phyloP scores from a whole-genome alignment of 30 jellyfish, hydroid and myxozoan genomes.

The Clytia hemisphaerica region DNA sequence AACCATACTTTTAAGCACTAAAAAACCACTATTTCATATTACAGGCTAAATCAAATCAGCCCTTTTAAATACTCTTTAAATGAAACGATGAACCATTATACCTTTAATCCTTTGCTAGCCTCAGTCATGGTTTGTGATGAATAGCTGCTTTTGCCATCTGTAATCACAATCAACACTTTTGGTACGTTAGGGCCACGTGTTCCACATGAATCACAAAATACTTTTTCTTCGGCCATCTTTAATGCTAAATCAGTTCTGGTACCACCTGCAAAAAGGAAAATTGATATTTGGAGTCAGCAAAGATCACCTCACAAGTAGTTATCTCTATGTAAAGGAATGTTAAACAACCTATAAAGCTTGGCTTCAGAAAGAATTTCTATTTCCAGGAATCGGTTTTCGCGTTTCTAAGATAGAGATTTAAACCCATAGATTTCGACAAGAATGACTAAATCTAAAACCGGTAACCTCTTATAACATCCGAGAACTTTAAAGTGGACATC shows the following conservation, averaged over 20 bases:
- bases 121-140: conserved; percentile 36
- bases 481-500: no score
- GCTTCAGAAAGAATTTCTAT: no score
- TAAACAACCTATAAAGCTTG: no score
- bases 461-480: no score
- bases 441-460: no score
- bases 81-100: not conserved
- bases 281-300: conserved; percentile 13
- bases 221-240: conserved; percentile 33
- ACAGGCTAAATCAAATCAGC: not conserved
- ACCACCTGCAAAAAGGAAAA: conserved; percentile 40
- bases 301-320: no score
- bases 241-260: conserved; percentile 73
- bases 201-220: conserved; percentile 72
- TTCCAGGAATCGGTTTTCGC: conserved; percentile 36
- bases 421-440: no score
- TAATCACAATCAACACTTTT: conserved; percentile 60
- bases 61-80: not conserved
- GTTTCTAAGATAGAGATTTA: no score
- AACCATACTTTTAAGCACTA: no score
- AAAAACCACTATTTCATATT: no score
- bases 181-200: conserved; percentile 36
- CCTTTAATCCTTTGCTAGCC: conserved; percentile 65
- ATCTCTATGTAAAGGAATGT: no score
- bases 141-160: conserved; percentile 72